These are phyloP conservation scores for Rhombomys opimus DNA, from an alignment of 2,113 vertebrate species.

Conservation along the genomic window DNA sequence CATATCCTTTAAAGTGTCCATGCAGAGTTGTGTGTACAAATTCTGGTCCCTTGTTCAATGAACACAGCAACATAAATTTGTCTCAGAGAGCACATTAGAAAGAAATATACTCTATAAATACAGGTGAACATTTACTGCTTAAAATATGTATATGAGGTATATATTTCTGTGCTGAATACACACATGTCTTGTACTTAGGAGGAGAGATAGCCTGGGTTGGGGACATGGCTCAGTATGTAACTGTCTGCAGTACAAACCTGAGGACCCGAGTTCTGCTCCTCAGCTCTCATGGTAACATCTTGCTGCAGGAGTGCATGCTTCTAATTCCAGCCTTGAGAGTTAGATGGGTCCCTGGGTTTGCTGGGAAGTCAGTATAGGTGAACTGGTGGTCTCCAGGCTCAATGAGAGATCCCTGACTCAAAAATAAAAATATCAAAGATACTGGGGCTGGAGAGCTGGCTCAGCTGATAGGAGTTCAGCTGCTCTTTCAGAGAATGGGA, in stretches of 20 bases:
- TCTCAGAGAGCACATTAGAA: conserved; percentile 32
- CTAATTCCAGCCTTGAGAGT: background rate
- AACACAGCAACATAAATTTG: conserved; percentile 57
- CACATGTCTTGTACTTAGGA: background rate
- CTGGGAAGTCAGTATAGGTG: background rate
- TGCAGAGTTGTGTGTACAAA: conserved; percentile 12
- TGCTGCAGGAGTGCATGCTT: background rate
- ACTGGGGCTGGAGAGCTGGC: background rate
- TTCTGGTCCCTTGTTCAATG: conserved; percentile 54
- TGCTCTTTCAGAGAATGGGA: background rate
- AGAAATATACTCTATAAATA: rapidly evolving
- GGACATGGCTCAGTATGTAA: background rate
- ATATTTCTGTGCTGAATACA: background rate
- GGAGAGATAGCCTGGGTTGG: background rate
- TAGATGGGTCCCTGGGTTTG: background rate
- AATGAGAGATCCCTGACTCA: background rate
- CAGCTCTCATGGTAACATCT: background rate
- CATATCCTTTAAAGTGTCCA: conserved; percentile 35
- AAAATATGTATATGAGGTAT: background rate
- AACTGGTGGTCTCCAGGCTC: background rate
- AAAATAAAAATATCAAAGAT: background rate
- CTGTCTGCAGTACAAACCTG: background rate
- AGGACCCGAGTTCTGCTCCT: background rate
- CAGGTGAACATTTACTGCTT: conserved; percentile 34
- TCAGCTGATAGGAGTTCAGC: too few relatives aligned